A percentile compares a stretch with the other conserved stretches of the same genome.
These are phyloP conservation scores for Hexactinellida sp. DNA, from an alignment of 37 sponge, comb jelly and placozoan genomes.

Conservation along the genomic window DNA sequence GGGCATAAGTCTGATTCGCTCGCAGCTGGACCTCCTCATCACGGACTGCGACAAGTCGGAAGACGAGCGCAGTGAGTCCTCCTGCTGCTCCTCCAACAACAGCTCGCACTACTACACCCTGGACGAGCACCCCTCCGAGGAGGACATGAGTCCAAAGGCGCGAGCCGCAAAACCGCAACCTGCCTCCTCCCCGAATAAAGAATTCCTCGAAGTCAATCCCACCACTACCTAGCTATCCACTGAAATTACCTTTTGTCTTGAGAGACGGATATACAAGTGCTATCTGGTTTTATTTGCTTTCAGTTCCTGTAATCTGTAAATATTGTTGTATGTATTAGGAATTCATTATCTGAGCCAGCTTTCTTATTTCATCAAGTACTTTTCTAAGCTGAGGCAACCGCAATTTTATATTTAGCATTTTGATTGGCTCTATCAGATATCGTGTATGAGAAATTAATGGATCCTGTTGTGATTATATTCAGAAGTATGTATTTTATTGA, in stretches of 20 bases:
- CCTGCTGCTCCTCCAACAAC: background rate
- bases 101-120: background rate
- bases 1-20: background rate
- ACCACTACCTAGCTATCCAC: background rate
- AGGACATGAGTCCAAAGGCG: background rate
- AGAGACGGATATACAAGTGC: background rate
- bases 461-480: too few species aligned
- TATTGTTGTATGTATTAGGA: conserved; percentile 4
- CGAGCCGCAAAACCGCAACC: background rate
- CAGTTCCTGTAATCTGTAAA: background rate
- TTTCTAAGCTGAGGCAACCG: background rate
- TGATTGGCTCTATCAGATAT: background rate
- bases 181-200: background rate
- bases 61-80: background rate
- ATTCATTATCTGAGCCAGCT: background rate
- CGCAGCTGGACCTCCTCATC: background rate
- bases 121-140: background rate
- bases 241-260: background rate
- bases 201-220: background rate
- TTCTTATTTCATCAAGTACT: background rate
- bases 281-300: background rate
- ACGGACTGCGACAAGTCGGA: background rate
- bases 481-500: too few species aligned
- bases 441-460: too few species aligned
- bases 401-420: background rate